Conservation (phyloP, 2,113 vertebrate genomes). For the Psephotus haematonotus region DNA sequence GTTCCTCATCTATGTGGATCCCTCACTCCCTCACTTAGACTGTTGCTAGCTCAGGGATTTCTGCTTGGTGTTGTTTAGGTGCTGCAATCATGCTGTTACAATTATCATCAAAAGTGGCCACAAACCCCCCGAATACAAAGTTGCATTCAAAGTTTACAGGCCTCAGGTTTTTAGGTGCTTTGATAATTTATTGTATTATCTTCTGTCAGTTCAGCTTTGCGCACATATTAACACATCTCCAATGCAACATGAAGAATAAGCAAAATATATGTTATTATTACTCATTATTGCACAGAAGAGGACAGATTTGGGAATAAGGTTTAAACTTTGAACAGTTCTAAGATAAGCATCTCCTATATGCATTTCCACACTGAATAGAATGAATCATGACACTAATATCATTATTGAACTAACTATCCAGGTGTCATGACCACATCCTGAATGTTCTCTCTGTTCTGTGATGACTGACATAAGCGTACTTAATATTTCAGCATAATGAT, state of each 20-base stretch:
- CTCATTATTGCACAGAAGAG: not conserved
- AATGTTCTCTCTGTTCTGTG: not conserved
- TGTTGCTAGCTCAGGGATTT: not conserved
- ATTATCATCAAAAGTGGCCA: not conserved
- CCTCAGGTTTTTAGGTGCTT: not conserved
- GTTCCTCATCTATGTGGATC: not conserved
- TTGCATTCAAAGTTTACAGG: not conserved
- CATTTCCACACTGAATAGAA: not conserved
- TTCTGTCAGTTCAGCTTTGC: not conserved
- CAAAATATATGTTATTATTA: not conserved
- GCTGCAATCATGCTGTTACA: not conserved
- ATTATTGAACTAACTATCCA: not conserved
- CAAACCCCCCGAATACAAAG: accelerated
- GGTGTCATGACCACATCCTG: not conserved
- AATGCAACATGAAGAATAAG: not conserved
- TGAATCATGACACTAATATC: not conserved
- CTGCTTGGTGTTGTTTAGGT: not conserved
- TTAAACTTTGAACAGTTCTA: not conserved
- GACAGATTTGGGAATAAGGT: not conserved
- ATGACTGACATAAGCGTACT: not conserved
- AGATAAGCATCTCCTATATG: accelerated
- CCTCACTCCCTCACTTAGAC: not conserved
- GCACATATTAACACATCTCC: not conserved
- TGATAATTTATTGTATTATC: not conserved
- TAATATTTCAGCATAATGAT: not conserved